Conservation (phyloP, 2,113 vertebrate species). For the Garra rufa region DNA sequence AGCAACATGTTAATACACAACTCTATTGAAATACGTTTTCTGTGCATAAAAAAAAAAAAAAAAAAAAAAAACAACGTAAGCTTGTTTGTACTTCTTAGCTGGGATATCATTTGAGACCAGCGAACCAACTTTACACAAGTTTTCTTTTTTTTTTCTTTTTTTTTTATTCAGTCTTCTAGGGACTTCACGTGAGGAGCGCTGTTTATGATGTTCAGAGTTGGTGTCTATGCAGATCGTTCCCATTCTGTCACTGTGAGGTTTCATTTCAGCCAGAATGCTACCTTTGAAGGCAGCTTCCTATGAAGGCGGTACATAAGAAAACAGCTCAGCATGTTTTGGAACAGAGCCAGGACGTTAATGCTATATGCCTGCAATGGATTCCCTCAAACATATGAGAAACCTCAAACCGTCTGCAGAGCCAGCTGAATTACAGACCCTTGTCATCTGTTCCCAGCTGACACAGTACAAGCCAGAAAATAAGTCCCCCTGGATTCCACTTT, state of each 20-base stretch:
- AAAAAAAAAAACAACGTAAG: background rate
- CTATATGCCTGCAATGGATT: background rate
- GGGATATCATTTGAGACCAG: background rate
- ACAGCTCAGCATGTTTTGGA: background rate
- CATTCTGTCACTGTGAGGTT: background rate
- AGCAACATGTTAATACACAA: background rate
- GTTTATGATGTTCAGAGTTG: background rate
- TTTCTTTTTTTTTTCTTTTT: no score
- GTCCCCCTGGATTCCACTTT: background rate
- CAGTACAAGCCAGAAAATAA: conserved; percentile 20
- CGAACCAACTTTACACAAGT: background rate
- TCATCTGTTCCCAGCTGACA: conserved; percentile 32
- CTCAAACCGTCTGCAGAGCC: background rate
- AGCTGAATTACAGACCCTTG: background rate
- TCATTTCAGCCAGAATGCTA: background rate
- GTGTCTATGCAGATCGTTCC: background rate
- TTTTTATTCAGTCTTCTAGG: background rate
- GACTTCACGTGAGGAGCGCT: background rate
- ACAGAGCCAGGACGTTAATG: background rate
- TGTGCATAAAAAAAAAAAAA: background rate
- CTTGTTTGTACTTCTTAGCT: background rate
- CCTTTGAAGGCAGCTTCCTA: background rate
- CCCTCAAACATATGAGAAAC: background rate
- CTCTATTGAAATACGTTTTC: background rate
- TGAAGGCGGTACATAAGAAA: background rate